These are phyloP conservation scores for Clavelina lepadiformis DNA, from an alignment of 23 tunicate genomes.

Conservation along the genomic window DNA sequence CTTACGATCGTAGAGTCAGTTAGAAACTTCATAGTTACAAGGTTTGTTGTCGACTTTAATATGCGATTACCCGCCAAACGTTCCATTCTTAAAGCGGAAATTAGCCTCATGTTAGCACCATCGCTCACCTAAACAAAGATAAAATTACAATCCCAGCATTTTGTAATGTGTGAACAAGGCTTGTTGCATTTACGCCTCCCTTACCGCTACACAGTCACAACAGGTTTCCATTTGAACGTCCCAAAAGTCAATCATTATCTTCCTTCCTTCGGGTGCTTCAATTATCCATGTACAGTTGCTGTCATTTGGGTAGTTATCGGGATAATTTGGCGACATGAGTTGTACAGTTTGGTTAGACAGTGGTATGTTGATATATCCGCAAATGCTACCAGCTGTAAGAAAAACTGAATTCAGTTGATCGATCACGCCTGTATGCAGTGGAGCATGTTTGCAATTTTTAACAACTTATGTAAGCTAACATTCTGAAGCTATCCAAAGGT, in stretches of 20 bases:
- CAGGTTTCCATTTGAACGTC: slow-evolving; percentile 30
- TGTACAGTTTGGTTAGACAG: background rate
- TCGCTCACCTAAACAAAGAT: too few species aligned
- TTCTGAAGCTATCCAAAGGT: too few species aligned
- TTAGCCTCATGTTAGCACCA: background rate
- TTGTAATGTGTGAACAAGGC: background rate
- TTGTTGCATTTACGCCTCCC: background rate
- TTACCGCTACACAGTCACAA: slow-evolving; percentile 40
- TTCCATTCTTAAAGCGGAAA: slow-evolving; percentile 23
- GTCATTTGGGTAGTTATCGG: slow-evolving; percentile 50
- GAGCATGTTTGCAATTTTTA: too few species aligned
- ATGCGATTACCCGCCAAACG: slow-evolving; percentile 14
- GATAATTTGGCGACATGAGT: slow-evolving; percentile 47
- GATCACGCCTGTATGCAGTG: too few species aligned
- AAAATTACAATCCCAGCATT: too few species aligned
- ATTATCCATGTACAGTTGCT: slow-evolving; percentile 65
- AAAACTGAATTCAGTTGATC: too few species aligned
- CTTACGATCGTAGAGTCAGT: slow-evolving; percentile 13
- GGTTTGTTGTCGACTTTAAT: slow-evolving; percentile 4
- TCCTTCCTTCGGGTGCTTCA: slow-evolving; percentile 14
- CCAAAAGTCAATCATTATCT: background rate
- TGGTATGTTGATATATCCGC: background rate
- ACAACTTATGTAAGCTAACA: too few species aligned
- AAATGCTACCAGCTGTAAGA: too few species aligned
- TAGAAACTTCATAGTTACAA: slow-evolving; percentile 2